Evolutionary conservation across 2,113 vertebrate genomes (phyloP), one percentile per base, ranked within the genome.

Genomic region (Apus apus): DNA sequence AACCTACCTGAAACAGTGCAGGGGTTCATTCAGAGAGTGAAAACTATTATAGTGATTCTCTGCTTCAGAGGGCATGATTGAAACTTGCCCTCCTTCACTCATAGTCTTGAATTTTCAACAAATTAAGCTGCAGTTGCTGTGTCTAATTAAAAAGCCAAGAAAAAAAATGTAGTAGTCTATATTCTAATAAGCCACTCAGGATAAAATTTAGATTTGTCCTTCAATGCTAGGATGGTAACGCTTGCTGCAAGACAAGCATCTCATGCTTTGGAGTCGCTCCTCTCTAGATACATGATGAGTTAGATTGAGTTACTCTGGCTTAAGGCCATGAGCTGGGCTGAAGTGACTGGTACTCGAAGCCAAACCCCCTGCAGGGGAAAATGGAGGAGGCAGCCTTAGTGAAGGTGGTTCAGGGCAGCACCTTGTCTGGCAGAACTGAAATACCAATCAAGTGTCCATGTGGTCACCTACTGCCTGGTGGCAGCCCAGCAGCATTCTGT

Each of bases 361-460:
- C 80, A 71, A 75, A 23, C 27, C 27, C 70, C 34, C 70, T 38
- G 81, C 61, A 21, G 74, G 34, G 38, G 10, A 11, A 75, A 45
- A 36, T 6, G 66, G 19, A 8, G 0, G 4, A 66, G 73, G 50
- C 1, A 36, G 70, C 22, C 7, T 46, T 13, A 14, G 21, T 12
- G 51, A 36, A 29, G 38, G 68, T 64, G 38, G 3, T 11, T 58
- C 36, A 29, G 40, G 25, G 51, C 4, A 84, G 51, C 25, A 5
- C 3, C 0, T 45, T 79, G 45, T 75, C 27, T 86, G 27, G 62
- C 36, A 7, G 18, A 77, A 3, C 23, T 86, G 50, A 46, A 54
- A 34, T 43, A 14, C 0, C n/a, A n/a, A 7, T 1, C 4, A 22
- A 11, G 13, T 8, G 3, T 16, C 5, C 13, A 3, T 13, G 30